Conservation (phyloP, 2,797 vertebrate genomes). For the Eptatretus atami region DNA sequence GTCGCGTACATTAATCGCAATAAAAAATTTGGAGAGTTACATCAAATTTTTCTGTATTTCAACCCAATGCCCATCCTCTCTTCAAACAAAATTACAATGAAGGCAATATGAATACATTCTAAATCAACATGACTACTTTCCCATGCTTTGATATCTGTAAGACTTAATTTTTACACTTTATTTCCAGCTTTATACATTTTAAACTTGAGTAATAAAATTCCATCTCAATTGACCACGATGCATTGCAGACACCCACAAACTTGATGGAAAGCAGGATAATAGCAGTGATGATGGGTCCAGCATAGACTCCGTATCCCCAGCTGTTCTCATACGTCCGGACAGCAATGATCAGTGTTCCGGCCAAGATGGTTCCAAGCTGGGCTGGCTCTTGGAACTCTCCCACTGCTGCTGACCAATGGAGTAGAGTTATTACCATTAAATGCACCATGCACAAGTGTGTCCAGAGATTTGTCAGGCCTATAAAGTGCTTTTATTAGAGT, state of each 20-base stretch:
- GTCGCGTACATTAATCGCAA: no score
- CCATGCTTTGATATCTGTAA: not conserved
- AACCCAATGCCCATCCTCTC: no score
- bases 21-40: no score
- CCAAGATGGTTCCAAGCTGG: constrained; percentile 52
- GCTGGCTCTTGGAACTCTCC: constrained; percentile 82
- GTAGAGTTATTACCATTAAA: no score
- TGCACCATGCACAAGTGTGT: no score
- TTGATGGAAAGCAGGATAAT: constrained; percentile 52
- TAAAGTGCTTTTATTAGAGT: no score
- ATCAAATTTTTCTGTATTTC: no score
- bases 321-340: constrained; percentile 69
- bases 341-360: constrained; percentile 45
- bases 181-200: no score
- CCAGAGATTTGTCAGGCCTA: no score
- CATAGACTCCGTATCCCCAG: constrained; percentile 66
- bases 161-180: no score
- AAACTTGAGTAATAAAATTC: no score
- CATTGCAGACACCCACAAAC: constrained; percentile 24
- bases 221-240: no score
- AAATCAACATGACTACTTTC: not conserved
- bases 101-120: not conserved
- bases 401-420: constrained; percentile 23
- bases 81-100: not conserved
- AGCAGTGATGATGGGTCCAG: constrained; percentile 59